Evolutionary conservation across 2,888 invertebrate species (phyloP), one percentile per base, ranked within the genome.

Genomic region (Melikaiella ostensackeni): DNA sequence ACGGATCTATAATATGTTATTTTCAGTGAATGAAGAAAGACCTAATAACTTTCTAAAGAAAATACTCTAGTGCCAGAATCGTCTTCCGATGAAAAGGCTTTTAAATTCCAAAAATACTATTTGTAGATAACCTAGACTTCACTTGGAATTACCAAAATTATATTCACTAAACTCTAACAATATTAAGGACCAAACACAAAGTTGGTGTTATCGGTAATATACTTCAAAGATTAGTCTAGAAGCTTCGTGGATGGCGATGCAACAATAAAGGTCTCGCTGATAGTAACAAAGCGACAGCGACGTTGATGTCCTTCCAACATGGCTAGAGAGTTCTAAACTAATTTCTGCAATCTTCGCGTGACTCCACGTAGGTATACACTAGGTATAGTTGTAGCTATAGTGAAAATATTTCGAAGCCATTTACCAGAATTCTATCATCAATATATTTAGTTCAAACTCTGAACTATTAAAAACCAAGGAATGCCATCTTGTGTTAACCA

Each of bases 301-400:
- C 46, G 27, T 46, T 66, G 66, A 66, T 66, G 66, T 46, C 66
- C 66, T 19, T 24, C 13, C 42, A 46, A 27, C 42, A 42, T 66
- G 27, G 42, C 42, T 66, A 30, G 16, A 64, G 38, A 46, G 66
- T 66, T 66, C 42, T 42, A 66, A 66, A 66, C 46, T 66, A 66
- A 66, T 66, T 66, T 66, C 66, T 46, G 24, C 27, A 66, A 46
- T 66, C 66, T 66, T 66, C 66, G 13, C 42, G 13, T 21, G n/a
- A 24, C 57, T 57, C 21, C 5, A 11, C 24, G 4, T 66, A 16
- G 8, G 24, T 24, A 27, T 66, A 38, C 38, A 24, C 9, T 21
- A 38, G 42, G 24, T 5, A 66, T 66, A 30, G 27, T 27, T 27
- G 16, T 42, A 8, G 66, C 46, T 66, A n/a, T 13, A 19, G 8